Conservation (phyloP, 1,140 invertebrate genomes). For the Meloidogyne hapla region DNA sequence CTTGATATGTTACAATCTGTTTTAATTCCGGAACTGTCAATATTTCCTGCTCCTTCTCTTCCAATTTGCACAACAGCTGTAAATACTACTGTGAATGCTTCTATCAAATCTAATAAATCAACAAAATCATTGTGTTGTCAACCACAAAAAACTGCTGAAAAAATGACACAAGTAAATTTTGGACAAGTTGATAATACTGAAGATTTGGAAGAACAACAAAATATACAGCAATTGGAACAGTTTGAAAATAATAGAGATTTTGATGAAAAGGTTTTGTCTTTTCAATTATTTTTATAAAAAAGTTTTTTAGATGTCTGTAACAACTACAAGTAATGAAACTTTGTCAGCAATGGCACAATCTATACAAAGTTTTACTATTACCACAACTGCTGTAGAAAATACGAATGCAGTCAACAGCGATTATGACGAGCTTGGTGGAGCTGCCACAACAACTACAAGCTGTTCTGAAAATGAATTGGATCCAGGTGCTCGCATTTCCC, state of each 20-base stretch:
- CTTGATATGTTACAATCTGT: constrained; percentile 27
- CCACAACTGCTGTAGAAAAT: neutral
- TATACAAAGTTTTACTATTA: neutral
- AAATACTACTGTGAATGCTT: neutral
- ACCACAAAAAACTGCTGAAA: constrained; percentile 16
- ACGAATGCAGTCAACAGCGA: neutral
- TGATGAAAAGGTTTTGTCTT: neutral
- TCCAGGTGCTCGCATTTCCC: neutral
- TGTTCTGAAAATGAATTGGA: constrained; percentile 30
- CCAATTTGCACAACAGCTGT: neutral
- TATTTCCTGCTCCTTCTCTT: neutral
- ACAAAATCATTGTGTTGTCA: constrained; percentile 3
- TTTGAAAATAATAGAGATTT: constrained; percentile 2
- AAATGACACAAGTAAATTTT: constrained; percentile 26
- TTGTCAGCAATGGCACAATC: neutral
- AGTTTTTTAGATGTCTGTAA: neutral
- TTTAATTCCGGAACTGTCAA: constrained; percentile 13
- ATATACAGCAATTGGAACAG: neutral
- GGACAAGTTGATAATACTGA: neutral
- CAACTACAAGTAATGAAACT: neutral
- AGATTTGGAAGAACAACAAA: neutral
- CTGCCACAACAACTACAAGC: constrained; percentile 24
- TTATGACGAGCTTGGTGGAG: constrained; percentile 12
- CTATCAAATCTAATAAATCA: neutral
- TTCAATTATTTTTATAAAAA: too few species aligned